Conservation (phyloP, 1,140 invertebrate genomes). For the Homalodisca vitripennis region DNA sequence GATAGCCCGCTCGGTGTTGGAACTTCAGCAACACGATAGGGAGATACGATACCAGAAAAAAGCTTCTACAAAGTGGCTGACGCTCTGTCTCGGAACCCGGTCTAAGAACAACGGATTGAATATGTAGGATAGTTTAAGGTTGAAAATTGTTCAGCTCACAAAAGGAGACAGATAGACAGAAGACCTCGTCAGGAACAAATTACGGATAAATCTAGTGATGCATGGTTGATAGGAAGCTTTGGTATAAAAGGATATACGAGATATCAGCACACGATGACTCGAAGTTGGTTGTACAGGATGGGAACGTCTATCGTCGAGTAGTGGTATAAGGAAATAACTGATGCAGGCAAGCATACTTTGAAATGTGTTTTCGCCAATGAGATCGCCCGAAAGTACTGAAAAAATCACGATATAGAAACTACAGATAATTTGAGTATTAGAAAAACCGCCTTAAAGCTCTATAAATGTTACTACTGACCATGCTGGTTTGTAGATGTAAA, state of each 20-base stretch:
- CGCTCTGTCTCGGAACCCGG: too few species aligned
- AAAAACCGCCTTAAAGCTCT: background rate
- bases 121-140: too few species aligned
- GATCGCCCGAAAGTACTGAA: background rate
- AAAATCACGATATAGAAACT: background rate
- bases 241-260: too few species aligned
- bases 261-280: background rate
- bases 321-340: background rate
- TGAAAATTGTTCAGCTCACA: background rate
- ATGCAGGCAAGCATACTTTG: background rate
- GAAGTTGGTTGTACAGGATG: background rate
- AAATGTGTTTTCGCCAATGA: background rate
- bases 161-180: background rate
- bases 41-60: slow-evolving; percentile 46
- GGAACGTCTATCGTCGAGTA: background rate
- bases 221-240: too few species aligned
- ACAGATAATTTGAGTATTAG: background rate
- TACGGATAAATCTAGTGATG: too few species aligned
- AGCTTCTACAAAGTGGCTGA: slow-evolving; percentile 45
- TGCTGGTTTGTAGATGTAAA: background rate
- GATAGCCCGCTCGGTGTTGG: slow-evolving; percentile 37
- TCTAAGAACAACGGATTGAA: too few species aligned
- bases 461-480: background rate
- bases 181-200: background rate
- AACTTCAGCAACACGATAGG: slow-evolving; percentile 45